Base-by-base conservation (phyloP, 37 sponge, comb jelly and placozoan genomes). In the Halichondria panicea region DNA sequence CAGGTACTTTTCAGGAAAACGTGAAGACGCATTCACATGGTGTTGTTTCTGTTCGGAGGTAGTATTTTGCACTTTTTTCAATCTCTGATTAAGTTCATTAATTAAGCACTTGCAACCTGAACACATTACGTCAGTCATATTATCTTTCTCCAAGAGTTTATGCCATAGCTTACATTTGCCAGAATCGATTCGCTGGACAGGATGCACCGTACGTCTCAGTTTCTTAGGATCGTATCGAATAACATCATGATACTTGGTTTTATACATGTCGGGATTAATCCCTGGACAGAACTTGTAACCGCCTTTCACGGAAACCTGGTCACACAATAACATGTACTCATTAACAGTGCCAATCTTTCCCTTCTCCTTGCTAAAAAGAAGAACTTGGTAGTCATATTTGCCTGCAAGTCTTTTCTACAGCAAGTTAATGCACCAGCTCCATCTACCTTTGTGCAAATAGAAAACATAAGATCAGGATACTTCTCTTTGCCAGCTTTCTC, bases 251-350 rank as follows among this genome's bases (percentile, higher is more conserved):
- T 79, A 68, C 13, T 24, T 34, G 11, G 55, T 55, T 7, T 78
- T 31, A 32, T 65, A 52, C 5, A 15, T 37, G 25, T 62, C n/a
- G 15, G 63, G 43, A 15, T 77, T 55, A 9, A 77, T 28, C 48
- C 80, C 71, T 42, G 80, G 80, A 69, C 80, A 79, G 39, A 79
- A 79, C 42, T 79, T 79, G 70, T 79, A 79, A 3, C 38, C 37
- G 28, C 54, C 43, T 30, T 11, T 77, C 22, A 7, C 35, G 8
- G 38, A 5, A 66, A 63, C 28, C 55, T 43, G 45, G 8, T 30
- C 52, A 50, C 66, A 65, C 25, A 77, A 34, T 30, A 22, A 34
- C 4, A 64, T 55, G 27, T 55, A 52, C 4, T 64, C 53, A 32
- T 77, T 55, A 63, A 1, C 18, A 27, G 55, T n/a, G 24, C 21